A percentile compares a stretch with the other conserved stretches of the same genome.
phyloP scores from a whole-genome alignment of 2,888 invertebrate genomes.

The Cheilosia scutellata region DNA sequence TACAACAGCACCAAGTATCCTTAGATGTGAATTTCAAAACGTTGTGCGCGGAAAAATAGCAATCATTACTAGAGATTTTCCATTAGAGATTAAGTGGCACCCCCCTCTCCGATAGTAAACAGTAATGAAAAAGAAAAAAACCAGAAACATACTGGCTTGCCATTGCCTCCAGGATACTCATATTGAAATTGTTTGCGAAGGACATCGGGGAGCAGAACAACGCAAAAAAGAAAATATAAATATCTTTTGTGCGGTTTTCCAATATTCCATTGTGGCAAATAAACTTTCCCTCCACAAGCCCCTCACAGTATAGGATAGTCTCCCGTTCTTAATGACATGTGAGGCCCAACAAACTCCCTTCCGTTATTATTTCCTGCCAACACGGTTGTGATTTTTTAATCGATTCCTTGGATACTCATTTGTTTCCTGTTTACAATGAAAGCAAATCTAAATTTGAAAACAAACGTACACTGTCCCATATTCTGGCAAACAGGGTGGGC shows the following conservation, averaged over 20 bases:
- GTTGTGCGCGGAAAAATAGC: conserved; percentile 69
- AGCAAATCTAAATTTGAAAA: conserved; percentile 46
- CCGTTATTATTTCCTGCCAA: conserved; percentile 44
- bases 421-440: conserved; percentile 50
- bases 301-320: conserved; percentile 6
- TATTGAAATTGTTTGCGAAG: conserved; percentile 63
- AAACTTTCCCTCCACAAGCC: conserved; percentile 22
- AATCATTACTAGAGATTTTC: conserved; percentile 74
- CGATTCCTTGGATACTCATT: conserved; percentile 47
- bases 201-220: conserved; percentile 17
- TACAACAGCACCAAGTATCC: neutral
- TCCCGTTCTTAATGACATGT: conserved; percentile 61
- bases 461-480: conserved; percentile 26
- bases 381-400: conserved; percentile 49
- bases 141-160: conserved; percentile 15
- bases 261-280: conserved; percentile 65
- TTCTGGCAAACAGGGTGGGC: conserved; percentile 8
- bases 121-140: conserved; percentile 19
- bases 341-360: conserved; percentile 2
- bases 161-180: conserved; percentile 54
- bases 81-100: conserved; percentile 72
- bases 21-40: conserved; percentile 36
- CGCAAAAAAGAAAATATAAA: neutral
- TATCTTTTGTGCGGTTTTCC: conserved; percentile 71
- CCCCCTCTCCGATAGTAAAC: conserved; percentile 20